Conservation (phyloP, 2,797 vertebrate species). For the Amniataba percoides region DNA sequence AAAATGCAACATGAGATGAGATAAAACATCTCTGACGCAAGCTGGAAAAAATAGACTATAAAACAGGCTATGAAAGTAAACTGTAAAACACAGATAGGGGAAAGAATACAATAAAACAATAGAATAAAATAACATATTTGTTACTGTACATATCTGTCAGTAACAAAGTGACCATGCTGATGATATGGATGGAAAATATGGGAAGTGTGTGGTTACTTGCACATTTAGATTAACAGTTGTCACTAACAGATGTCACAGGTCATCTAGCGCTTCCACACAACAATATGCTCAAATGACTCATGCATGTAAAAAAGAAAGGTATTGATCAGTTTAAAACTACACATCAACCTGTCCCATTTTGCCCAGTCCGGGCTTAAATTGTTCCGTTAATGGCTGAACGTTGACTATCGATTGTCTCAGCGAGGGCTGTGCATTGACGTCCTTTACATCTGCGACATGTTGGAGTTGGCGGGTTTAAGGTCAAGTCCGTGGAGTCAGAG, state of each 20-base stretch:
- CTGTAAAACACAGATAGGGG: background rate
- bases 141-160: background rate
- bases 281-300: background rate
- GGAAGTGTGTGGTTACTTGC: background rate
- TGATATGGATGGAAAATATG: background rate
- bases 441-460: conserved; percentile 22
- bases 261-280: background rate
- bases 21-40: conserved; percentile 45
- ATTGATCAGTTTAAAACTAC: background rate
- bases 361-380: conserved; percentile 21
- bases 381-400: conserved; percentile 34
- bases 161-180: background rate
- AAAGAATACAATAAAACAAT: background rate
- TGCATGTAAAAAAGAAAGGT: background rate
- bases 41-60: too few relatives aligned
- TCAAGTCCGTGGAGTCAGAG: conserved; percentile 67
- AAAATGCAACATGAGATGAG: conserved; percentile 13
- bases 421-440: conserved; percentile 46
- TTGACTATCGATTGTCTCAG: conserved; percentile 44
- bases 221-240: background rate
- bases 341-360: conserved; percentile 2
- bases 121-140: background rate
- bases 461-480: conserved; percentile 56
- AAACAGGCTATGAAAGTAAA: background rate
- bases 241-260: background rate